Evolutionary conservation across 2,113 vertebrate genomes (phyloP).

Genomic region (Cynopterus brachyotis): DNA sequence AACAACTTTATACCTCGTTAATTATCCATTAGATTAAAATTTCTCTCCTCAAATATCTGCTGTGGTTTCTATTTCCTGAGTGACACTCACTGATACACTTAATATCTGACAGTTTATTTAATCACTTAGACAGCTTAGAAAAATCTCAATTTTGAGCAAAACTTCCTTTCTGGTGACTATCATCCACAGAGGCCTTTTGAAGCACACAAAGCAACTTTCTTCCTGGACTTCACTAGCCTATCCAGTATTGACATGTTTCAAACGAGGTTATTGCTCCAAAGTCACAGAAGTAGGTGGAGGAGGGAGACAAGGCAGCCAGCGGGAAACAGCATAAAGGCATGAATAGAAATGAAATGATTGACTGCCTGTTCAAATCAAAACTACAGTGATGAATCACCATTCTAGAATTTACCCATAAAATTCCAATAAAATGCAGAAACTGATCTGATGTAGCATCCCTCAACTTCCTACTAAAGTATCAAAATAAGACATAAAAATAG

Average conservation of each 20-base stretch:
- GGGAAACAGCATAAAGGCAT: background rate
- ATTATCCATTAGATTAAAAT: background rate
- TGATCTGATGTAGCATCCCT: background rate
- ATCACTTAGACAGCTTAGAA: background rate
- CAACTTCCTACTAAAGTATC: background rate
- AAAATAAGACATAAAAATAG: constrained; percentile 1
- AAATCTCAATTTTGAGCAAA: background rate
- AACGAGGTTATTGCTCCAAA: background rate
- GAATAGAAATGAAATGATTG: background rate
- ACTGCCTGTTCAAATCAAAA: background rate
- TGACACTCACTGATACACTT: background rate
- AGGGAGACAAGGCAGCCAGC: background rate
- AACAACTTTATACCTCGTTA: background rate
- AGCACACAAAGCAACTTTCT: background rate
- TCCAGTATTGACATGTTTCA: background rate
- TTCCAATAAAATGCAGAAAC: constrained; percentile 34
- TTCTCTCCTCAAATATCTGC: constrained; percentile 1
- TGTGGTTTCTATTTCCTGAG: background rate
- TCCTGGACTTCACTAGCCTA: background rate
- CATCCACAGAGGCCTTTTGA: background rate
- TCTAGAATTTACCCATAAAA: background rate
- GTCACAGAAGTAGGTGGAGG: background rate
- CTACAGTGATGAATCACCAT: background rate
- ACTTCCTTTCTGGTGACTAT: background rate
- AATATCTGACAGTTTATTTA: background rate